Conservation (phyloP, 2,113 vertebrate species). For the Elephas maximus region DNA sequence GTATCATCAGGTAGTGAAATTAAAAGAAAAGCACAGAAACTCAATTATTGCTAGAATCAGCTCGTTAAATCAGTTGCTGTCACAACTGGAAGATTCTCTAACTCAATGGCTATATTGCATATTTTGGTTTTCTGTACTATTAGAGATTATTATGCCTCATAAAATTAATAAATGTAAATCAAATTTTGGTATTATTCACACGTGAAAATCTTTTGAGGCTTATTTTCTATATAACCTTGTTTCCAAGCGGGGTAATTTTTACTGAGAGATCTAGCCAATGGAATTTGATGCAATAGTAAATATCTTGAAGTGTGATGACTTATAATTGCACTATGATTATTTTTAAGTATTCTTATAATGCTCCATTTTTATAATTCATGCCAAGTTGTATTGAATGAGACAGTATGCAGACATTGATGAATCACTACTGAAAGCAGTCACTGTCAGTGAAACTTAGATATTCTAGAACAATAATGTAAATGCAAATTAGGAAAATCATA, state of each 20-base stretch:
- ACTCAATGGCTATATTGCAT: constrained; percentile 66
- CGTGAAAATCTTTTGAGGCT: constrained; percentile 75
- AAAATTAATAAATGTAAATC: constrained; percentile 86
- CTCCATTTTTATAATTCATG: constrained; percentile 13
- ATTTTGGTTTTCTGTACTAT: constrained; percentile 80
- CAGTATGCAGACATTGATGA: background rate
- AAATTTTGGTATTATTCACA: constrained; percentile 76
- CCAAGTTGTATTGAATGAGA: background rate
- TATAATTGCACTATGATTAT: constrained; percentile 44
- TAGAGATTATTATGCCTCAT: constrained; percentile 82
- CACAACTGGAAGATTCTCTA: constrained; percentile 81
- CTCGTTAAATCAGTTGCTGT: constrained; percentile 76
- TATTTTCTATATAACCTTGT: constrained; percentile 52
- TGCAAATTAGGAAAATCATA: constrained; percentile 7
- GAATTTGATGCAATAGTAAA: constrained; percentile 69
- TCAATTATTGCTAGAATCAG: constrained; percentile 84
- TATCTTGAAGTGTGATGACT: constrained; percentile 24
- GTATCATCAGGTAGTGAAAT: constrained; percentile 85
- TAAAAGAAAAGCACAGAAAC: constrained; percentile 87
- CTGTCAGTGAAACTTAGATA: background rate
- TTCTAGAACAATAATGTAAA: background rate
- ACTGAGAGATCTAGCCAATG: constrained; percentile 76
- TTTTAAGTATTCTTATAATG: constrained; percentile 30
- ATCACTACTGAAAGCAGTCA: background rate
- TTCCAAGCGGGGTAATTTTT: constrained; percentile 72